Conservation (phyloP, 2,113 vertebrate species). For the Rhinopomastus cyanomelas region DNA sequence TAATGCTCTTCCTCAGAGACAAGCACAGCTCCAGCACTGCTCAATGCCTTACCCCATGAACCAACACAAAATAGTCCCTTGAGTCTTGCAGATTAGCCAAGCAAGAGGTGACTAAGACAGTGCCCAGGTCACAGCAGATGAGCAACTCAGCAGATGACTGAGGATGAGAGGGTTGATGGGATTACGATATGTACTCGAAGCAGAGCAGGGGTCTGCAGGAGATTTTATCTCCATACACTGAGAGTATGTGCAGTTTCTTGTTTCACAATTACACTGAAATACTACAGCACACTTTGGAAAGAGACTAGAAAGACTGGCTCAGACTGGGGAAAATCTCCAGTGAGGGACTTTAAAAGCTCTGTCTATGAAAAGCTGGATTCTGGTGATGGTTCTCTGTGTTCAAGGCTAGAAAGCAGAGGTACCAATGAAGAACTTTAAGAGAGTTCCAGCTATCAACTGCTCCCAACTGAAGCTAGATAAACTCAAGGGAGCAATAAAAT, state of each 20-base stretch:
- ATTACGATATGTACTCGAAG: neutral
- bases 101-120: neutral
- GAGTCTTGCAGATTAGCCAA: neutral
- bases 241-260: neutral
- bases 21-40: neutral
- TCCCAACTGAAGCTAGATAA: neutral
- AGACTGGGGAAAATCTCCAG: neutral
- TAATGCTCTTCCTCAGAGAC: neutral
- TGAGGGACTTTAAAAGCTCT: neutral
- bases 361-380: neutral
- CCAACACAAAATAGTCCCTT: neutral
- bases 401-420: neutral
- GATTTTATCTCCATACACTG: neutral
- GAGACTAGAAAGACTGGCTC: neutral
- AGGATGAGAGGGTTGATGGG: neutral
- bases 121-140: neutral
- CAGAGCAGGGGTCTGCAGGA: neutral
- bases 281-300: neutral
- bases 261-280: neutral
- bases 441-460: neutral
- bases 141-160: neutral
- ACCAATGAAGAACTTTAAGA: neutral
- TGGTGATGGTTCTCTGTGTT: neutral
- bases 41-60: neutral
- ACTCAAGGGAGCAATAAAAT: slow-evolving; percentile 25